phyloP scores from a whole-genome alignment of 2,888 invertebrate species.

The Trachelus troglodyta region DNA sequence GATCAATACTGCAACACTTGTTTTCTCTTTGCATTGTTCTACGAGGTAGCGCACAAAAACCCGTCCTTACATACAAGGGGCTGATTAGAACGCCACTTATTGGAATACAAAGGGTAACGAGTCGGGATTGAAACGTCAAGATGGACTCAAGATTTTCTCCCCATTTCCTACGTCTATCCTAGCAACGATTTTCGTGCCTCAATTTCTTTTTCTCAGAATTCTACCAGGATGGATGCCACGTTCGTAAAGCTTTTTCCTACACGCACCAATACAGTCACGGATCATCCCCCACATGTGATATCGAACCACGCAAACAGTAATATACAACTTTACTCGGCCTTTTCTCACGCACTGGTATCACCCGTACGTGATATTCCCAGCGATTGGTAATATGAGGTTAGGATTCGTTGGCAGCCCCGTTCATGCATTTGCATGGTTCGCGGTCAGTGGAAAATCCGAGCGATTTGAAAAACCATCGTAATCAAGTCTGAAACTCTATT shows the following conservation, averaged over 20 bases:
- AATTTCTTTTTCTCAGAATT: neutral
- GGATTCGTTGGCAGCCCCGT: neutral
- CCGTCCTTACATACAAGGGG: neutral
- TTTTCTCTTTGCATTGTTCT: neutral
- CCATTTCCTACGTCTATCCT: neutral
- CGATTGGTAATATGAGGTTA: neutral
- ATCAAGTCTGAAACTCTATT: neutral
- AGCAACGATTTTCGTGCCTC: neutral
- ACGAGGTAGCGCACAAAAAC: neutral
- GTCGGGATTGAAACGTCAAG: neutral
- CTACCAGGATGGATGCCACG: neutral
- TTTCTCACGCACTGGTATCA: neutral
- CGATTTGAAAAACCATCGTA: neutral
- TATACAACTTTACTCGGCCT: neutral
- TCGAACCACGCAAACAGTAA: neutral
- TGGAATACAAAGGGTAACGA: neutral
- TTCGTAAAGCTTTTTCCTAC: neutral
- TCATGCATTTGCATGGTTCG: neutral
- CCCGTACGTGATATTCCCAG: neutral
- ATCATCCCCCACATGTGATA: neutral
- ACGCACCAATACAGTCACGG: neutral
- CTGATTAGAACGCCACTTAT: neutral
- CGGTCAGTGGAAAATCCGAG: neutral
- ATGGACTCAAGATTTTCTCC: neutral
- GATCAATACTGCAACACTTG: neutral